A percentile compares a stretch with the other conserved stretches of the same genome.
phyloP scores from a whole-genome alignment of 2,888 invertebrate genomes.

The Muschampia staudingeri region DNA sequence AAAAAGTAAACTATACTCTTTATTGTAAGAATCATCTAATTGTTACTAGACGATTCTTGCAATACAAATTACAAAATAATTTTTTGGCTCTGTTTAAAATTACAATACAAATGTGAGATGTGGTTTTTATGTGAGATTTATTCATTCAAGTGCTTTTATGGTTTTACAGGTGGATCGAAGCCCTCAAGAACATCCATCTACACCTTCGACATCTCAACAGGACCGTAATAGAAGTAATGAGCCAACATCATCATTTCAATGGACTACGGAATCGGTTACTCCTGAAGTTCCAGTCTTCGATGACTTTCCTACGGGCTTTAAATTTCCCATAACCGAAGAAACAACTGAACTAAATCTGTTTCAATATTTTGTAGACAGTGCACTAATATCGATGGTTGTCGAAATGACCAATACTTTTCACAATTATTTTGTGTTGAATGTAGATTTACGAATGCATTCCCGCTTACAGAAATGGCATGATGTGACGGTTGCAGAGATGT shows the following conservation, averaged over 20 bases:
- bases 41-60: conserved; percentile 8
- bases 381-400: conserved; percentile 10
- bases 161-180: conserved; percentile 1
- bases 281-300: conserved; percentile 1
- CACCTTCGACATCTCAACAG: conserved; percentile 1
- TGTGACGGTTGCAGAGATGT: conserved; percentile 56
- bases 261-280: conserved; percentile 1
- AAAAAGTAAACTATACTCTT: conserved; percentile 8
- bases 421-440: conserved; percentile 21
- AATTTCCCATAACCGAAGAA: conserved; percentile 9
- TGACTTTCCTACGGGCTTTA: conserved; percentile 3
- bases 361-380: conserved; percentile 10
- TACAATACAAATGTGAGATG: conserved; percentile 8
- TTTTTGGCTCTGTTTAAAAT: conserved; percentile 8
- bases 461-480: conserved; percentile 57
- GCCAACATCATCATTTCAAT: conserved; percentile 1
- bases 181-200: conserved; percentile 1
- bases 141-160: conserved; percentile 7
- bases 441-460: conserved; percentile 48
- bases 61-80: conserved; percentile 8
- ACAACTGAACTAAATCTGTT: conserved; percentile 14
- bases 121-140: conserved; percentile 8
- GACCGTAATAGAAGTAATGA: conserved; percentile 1
- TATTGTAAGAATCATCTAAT: conserved; percentile 8
- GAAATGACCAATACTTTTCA: conserved; percentile 26